Evolutionary conservation across 2,888 invertebrate genomes (phyloP), one percentile per base, ranked within the genome.

Genomic region (Coronaproctus castanopsis): DNA sequence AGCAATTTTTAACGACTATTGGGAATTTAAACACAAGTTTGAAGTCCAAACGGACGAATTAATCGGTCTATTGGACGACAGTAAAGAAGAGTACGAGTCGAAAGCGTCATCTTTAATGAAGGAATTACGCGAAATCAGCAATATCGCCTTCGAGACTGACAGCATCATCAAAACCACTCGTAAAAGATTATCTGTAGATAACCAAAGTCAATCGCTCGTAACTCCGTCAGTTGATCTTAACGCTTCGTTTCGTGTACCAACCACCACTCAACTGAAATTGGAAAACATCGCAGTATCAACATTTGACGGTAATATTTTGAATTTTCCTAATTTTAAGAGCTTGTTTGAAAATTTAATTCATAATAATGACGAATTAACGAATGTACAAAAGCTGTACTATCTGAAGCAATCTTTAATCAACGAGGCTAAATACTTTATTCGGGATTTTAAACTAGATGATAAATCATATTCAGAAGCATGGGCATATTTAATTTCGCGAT

Each of bases 391-490:
- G 21, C 3, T 55, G 3, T 55, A 55, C 20, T 55, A 24, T 19
- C 36, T 55, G 14, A 55, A 57, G 21, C 10, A 51, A 23, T 49
- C 57, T n/a, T 20, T 52, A n/a, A 24, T 49, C n/a, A 52, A 52
- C 3, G 24, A 21, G 3, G 57, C 52, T 2, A n/a, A 23, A 19
- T 24, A 23, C 3, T 19, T 57, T 10, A 36, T 57, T 3, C 20
- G 53, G 10, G 57, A 57, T 57, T 57, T 57, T 24, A 52, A 57
- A 3, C 21, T 57, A 52, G 24, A 14, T n/a, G 57, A 57, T 3
- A 1, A 23, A 3, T 10, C 24, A 3, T 57, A 57, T 20, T 23
- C 21, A 1, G 10, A 57, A 52, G 57, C 52, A 1, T 57, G 57
- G 57, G 1, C 57, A n/a, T 57, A 52, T 21, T 19, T 57, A 1